Evolutionary conservation across 2,888 invertebrate genomes (phyloP).

Genomic region (Electrophaes corylata): DNA sequence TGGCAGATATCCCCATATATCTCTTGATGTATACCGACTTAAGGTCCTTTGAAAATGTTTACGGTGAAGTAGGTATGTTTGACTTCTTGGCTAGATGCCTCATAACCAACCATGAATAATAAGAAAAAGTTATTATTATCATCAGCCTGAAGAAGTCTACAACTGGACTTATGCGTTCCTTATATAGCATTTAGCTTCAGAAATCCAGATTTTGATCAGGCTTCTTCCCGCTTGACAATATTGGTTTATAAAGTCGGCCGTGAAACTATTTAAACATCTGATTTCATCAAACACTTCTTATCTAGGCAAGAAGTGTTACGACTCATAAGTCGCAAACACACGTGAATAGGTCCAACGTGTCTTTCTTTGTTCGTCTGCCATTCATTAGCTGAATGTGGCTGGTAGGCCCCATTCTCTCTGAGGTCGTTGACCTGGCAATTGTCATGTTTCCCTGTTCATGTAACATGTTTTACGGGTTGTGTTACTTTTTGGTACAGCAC

Average conservation of each 20-base stretch:
- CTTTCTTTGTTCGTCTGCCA: slow-evolving; percentile 74
- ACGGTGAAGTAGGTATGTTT: too few relatives aligned
- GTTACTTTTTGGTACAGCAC: slow-evolving; percentile 56
- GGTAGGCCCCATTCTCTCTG: slow-evolving; percentile 73
- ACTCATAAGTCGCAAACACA: slow-evolving; percentile 54
- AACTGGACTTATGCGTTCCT: too few relatives aligned
- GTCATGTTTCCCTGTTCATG: slow-evolving; percentile 68
- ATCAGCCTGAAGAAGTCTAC: too few relatives aligned
- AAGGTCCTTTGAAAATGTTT: too few relatives aligned
- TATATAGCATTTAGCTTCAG: too few relatives aligned
- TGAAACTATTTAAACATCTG: neutral
- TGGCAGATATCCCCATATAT: too few relatives aligned
- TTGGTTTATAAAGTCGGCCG: neutral
- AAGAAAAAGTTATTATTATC: too few relatives aligned
- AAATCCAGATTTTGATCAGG: too few relatives aligned
- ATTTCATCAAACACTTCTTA: neutral
- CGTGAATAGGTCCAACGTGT: slow-evolving; percentile 63
- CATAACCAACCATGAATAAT: too few relatives aligned
- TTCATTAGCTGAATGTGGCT: slow-evolving; percentile 79
- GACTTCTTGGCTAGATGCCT: too few relatives aligned
- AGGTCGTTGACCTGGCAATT: slow-evolving; percentile 74
- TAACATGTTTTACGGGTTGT: slow-evolving; percentile 75
- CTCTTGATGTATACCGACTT: too few relatives aligned
- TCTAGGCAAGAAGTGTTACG: slow-evolving; percentile 39
- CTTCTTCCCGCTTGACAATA: too few relatives aligned